Base-by-base conservation (phyloP, 2,888 invertebrate genomes). In the Chaetogeoica ovagalla region DNA sequence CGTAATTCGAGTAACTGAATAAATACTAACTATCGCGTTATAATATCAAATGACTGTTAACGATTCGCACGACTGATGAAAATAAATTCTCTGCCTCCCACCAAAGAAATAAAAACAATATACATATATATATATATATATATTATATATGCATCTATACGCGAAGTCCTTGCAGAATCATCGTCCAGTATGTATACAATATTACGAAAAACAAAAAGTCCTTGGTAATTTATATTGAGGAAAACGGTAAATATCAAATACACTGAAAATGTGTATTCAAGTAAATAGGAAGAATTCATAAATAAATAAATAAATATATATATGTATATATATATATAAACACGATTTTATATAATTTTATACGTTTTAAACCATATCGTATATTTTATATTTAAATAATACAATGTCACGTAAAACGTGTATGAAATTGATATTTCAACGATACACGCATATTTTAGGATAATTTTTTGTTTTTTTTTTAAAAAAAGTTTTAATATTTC, bases 1-100 rank as follows among this genome's bases (percentile, higher is more conserved):
- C 74, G 63, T 62, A 73, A 73, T 52, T 63, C 63, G 30, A 73
- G 74, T 75, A 75, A 75, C 74, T 65, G n/a, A n/a, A 30, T 30
- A 30, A 30, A 30, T 30, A 30, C 30, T 2, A 52, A 75, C 65
- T 57, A 65, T 19, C 39, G 23, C 30, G 57, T 57, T 57, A 39
- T 37, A 55, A 65, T 74, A 75, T 75, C 74, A 21, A 57, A 75
- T 65, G 65, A 39, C 74, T 65, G 30, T 1, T 39, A 19, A 75
- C 65, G 74, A 75, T 37, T 65, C 65, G 74, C 55, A 57, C 39
- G 74, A 65, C 55, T 15, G 65, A 39, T 19, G 17, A 21, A 65
- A 65, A 65, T 57, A 75, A 57, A 75, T 55, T 17, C 11, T 6
- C 43, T 48, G 15, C 11, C 48, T 2, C 48, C 48, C 13, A 11